phyloP scores from a whole-genome alignment of 2,113 vertebrate species.

The Dasyprocta punctata region DNA sequence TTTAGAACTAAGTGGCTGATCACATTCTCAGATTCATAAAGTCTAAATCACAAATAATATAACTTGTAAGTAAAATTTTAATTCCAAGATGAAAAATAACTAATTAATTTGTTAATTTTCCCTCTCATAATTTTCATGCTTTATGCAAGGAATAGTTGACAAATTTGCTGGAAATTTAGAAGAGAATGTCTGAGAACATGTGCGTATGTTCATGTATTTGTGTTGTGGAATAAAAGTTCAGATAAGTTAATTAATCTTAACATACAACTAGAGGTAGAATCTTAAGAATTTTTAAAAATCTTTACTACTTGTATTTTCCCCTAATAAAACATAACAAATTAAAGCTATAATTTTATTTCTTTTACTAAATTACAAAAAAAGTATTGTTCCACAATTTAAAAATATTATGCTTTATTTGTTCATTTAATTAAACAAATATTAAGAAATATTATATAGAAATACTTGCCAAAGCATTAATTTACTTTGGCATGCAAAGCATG shows the following conservation, averaged over 20 bases:
- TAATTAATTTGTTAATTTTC: neutral
- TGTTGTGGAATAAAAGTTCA: neutral
- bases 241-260: neutral
- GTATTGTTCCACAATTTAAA: neutral
- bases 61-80: neutral
- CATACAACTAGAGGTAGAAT: neutral
- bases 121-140: neutral
- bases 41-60: neutral
- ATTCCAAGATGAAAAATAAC: neutral
- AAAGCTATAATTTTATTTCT: neutral
- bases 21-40: neutral
- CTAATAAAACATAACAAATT: neutral
- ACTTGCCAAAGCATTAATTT: slow-evolving; percentile 12
- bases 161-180: slow-evolving; percentile 15
- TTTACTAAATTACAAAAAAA: neutral
- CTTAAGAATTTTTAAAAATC: neutral
- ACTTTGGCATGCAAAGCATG: neutral
- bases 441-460: neutral
- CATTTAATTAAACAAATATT: slow-evolving; percentile 9
- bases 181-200: neutral
- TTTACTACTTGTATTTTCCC: neutral
- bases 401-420: neutral
- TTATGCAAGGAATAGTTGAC: neutral
- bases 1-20: neutral
- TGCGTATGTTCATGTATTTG: neutral